Percentiles rank a stretch among this genome's conserved stretches.
Evolutionary conservation across 2,113 vertebrate genomes (phyloP).

Genomic region (Chionomys nivalis): DNA sequence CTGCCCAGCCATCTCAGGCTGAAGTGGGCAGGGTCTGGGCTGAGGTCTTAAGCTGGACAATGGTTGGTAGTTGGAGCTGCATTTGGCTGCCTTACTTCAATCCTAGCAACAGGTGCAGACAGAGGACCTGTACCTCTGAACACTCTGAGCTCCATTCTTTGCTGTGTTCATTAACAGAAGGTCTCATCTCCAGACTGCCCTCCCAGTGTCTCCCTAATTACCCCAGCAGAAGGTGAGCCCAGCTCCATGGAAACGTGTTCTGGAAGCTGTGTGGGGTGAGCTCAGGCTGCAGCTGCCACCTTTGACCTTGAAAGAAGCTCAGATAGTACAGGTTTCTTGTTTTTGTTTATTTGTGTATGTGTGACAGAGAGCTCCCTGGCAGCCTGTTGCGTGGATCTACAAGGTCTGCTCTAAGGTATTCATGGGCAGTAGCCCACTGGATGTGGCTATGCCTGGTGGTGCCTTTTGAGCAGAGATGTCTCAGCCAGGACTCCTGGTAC

Average conservation of each 20-base stretch:
- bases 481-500: background rate
- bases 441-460: accelerated
- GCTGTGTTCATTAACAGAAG: background rate
- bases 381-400: background rate
- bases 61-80: too few relatives aligned
- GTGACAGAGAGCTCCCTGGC: too few relatives aligned
- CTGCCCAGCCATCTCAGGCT: background rate
- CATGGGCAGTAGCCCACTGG: too few relatives aligned
- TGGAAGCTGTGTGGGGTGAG: accelerated
- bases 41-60: background rate
- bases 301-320: slow-evolving; percentile 23
- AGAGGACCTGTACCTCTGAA: background rate
- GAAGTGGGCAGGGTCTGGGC: background rate
- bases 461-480: background rate
- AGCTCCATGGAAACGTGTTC: accelerated
- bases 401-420: accelerated
- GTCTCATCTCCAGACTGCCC: background rate
- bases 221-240: background rate
- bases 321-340: accelerated
- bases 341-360: background rate
- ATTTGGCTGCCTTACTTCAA: background rate
- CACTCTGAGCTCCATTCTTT: accelerated
- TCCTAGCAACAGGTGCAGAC: background rate
- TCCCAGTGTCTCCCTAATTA: background rate
- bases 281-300: background rate